These are phyloP conservation scores for Lampris incognitus DNA, from an alignment of 2,113 vertebrate genomes.

Conservation along the genomic window DNA sequence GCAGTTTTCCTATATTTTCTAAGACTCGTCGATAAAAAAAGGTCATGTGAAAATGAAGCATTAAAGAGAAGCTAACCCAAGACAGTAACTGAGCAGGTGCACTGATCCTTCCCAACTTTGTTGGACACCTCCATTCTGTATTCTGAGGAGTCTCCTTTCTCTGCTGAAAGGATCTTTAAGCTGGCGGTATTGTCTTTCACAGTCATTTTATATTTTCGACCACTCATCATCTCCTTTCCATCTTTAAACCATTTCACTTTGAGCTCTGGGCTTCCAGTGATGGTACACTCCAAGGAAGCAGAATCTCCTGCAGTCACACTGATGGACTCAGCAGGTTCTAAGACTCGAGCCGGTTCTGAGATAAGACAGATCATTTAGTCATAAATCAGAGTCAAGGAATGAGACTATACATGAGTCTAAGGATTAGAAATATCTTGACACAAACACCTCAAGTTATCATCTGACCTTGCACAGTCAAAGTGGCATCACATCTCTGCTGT, in stretches of 20 bases:
- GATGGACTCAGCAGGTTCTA: conserved; percentile 92
- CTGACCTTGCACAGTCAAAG: conserved; percentile 95
- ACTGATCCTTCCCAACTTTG: conserved; percentile 93
- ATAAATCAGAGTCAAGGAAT: conserved; percentile 4
- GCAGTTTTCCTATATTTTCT: too few species aligned
- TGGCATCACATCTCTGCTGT: conserved; percentile 93
- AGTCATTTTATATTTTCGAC: conserved; percentile 94
- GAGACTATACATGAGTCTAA: neutral
- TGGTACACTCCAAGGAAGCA: conserved; percentile 91
- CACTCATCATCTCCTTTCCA: conserved; percentile 89
- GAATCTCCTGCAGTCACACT: conserved; percentile 95
- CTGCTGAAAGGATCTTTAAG: conserved; percentile 92
- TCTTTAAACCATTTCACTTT: conserved; percentile 98
- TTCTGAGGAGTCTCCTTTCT: conserved; percentile 91
- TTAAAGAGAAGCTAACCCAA: conserved; percentile 86
- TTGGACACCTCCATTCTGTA: conserved; percentile 95
- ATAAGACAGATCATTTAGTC: conserved; percentile 74
- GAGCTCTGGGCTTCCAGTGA: conserved; percentile 94
- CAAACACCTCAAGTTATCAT: conserved; percentile 46
- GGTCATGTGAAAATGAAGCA: conserved; percentile 3
- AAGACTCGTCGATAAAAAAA: too few species aligned
- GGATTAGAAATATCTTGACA: conserved; percentile 7
- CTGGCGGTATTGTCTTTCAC: conserved; percentile 92
- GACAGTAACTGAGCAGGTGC: conserved; percentile 90
- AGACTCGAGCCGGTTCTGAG: conserved; percentile 94